phyloP scores from a whole-genome alignment of 2,797 vertebrate genomes.

The Trichosurus vulpecula region DNA sequence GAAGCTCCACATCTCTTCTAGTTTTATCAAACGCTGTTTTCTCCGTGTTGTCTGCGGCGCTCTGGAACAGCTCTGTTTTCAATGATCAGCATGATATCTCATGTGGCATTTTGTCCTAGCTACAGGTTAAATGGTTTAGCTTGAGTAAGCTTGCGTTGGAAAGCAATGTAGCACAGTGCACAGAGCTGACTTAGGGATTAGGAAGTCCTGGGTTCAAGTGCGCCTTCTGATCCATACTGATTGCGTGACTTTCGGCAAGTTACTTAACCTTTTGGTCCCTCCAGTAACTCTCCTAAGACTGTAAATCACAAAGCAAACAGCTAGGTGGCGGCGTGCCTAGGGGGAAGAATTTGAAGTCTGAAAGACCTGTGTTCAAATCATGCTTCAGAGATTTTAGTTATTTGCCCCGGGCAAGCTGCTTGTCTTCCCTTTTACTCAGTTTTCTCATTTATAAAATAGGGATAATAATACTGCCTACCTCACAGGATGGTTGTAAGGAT shows the following conservation, averaged over 20 bases:
- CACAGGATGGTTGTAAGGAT: not conserved
- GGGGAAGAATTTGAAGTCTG: not conserved
- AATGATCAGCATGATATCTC: accelerated
- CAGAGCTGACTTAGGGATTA: not conserved
- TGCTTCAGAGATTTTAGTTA: not conserved
- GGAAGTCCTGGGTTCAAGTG: not conserved
- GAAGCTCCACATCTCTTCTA: too few species aligned
- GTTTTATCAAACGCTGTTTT: not conserved
- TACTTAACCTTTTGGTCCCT: too few species aligned
- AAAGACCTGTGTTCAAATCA: not conserved
- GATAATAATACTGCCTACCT: not conserved
- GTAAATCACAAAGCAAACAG: not conserved
- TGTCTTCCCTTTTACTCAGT: not conserved
- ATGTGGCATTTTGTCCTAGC: not conserved
- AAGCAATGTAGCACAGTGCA: not conserved
- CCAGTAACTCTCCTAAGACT: not conserved
- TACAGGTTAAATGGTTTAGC: not conserved
- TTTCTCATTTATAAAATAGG: conserved; percentile 19
- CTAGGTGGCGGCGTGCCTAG: not conserved
- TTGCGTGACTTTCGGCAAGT: not conserved
- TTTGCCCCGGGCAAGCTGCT: not conserved
- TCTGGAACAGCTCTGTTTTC: not conserved
- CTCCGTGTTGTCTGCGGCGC: accelerated
- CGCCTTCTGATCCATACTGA: not conserved
- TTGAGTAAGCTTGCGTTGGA: not conserved